These are phyloP conservation scores for Pyrrhosoma nymphula DNA, from an alignment of 2,888 invertebrate species.

Conservation along the genomic window DNA sequence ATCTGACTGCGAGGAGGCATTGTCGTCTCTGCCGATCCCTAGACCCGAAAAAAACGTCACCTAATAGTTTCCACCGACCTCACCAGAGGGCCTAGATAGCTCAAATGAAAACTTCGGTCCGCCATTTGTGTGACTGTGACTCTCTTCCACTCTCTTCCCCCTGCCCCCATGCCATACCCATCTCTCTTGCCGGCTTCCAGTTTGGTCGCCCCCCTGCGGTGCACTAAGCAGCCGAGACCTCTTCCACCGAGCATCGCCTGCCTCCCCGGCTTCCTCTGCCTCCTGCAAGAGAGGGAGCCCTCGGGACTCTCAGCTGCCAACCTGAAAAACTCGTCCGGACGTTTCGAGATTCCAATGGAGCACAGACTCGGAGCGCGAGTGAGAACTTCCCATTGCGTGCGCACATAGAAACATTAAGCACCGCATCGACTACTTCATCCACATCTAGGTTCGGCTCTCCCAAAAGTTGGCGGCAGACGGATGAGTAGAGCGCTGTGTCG, in stretches of 20 bases:
- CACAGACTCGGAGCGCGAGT: not conserved
- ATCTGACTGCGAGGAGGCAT: not conserved
- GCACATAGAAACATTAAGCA: not conserved
- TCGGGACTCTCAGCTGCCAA: not conserved
- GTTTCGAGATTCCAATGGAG: not conserved
- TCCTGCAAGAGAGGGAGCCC: not conserved
- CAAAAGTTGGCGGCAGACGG: too few relatives aligned
- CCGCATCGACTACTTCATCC: not conserved
- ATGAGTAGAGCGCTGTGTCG: too few relatives aligned
- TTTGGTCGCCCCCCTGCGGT: not conserved
- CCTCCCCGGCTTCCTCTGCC: not conserved
- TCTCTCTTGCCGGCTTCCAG: not conserved
- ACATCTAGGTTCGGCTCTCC: too few relatives aligned
- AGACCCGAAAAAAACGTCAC: slow-evolving; percentile 19
- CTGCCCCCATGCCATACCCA: not conserved
- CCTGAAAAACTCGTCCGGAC: not conserved
- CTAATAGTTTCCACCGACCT: slow-evolving; percentile 14
- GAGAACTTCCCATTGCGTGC: not conserved
- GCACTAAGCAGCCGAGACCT: not conserved
- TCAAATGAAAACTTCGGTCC: slow-evolving; percentile 38
- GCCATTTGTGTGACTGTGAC: not conserved
- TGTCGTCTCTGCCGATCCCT: not conserved
- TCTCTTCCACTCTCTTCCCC: not conserved
- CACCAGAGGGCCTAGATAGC: slow-evolving; percentile 19
- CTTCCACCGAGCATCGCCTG: not conserved